Base-by-base conservation (phyloP, 2,113 vertebrate species). In the Myodes glareolus region DNA sequence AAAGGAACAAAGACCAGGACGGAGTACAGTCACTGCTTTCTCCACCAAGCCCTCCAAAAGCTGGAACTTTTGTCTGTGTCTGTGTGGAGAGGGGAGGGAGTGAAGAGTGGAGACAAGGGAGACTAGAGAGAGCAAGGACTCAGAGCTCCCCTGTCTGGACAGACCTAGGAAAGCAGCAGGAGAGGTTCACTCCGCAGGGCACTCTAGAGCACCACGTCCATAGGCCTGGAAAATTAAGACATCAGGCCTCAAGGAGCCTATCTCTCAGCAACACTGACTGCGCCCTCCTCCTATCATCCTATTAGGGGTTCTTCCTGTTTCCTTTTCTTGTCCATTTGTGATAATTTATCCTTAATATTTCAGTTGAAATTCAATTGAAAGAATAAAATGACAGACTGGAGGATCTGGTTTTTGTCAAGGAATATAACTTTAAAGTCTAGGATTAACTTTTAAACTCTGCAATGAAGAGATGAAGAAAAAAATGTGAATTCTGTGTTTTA, bases 311-410 rank as follows among this genome's bases (percentile, higher is more conserved):
- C 55, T 68, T 47, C 61, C 45, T 13, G 9, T 86, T 97, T 90
- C 73, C 90, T 97, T 91, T 87, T 82, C 77, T 75, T 93, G 47
- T 94, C 68, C n/a, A 97, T 98, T 88, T 93, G 67, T 97, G 95
- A 88, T 87, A 78, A 91, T 90, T 92, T 92, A 76, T 85, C 55
- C 16, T 87, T 95, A 95, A 86, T 90, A 86, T 61, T 77, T 96
- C 73, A 86, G 87, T 29, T 81, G 78, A 77, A 97, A 97, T 68
- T 96, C 73, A 85, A 89, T 33, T 78, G 75, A 80, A 97, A 97
- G n/a, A 98, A 39, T 95, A 55, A 89, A 84, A 1, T 92, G 82
- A 90, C 72, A 97, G 33, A 4, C 92, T 29, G 68, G 68, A 97
- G 50, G 85, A 89, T 82, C 39, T 84, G 73, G 89, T 90, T 39